phyloP scores from a whole-genome alignment of 1,140 invertebrate genomes.

The Mizuhopecten yessoensis region DNA sequence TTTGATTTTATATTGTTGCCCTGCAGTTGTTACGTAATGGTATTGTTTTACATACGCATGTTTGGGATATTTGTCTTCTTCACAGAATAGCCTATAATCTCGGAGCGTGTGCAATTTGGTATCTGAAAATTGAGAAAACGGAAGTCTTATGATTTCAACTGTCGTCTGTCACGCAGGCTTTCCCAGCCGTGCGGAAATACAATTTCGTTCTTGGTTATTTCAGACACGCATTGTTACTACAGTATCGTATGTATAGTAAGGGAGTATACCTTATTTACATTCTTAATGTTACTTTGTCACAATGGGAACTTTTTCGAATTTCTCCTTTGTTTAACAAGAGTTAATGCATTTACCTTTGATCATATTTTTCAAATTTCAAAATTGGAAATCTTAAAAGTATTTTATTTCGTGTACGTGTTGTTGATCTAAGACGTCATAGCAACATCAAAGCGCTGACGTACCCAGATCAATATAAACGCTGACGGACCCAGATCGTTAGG shows the following conservation, averaged over 20 bases:
- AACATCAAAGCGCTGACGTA: neutral
- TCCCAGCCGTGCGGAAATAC: neutral
- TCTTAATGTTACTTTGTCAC: neutral
- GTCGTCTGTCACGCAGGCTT: neutral
- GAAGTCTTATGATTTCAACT: constrained; percentile 6
- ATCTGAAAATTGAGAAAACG: neutral
- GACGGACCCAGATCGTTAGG: neutral
- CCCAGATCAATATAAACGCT: neutral
- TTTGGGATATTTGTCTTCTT: neutral
- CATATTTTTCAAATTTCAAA: neutral
- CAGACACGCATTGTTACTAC: neutral
- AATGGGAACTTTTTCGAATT: neutral
- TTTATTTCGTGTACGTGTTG: neutral
- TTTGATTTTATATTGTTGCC: too few species aligned
- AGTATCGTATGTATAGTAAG: neutral
- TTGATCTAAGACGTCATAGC: neutral
- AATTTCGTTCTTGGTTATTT: neutral
- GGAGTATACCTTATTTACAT: neutral
- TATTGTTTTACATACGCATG: neutral
- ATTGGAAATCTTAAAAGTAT: too few species aligned
- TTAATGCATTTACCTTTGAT: neutral
- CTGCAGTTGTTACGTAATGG: too few species aligned
- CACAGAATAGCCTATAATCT: neutral
- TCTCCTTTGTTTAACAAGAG: neutral
- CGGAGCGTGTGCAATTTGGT: neutral